phyloP scores from a whole-genome alignment of 30 jellyfish, hydroid and myxozoan species.

The Sanderia malayensis region DNA sequence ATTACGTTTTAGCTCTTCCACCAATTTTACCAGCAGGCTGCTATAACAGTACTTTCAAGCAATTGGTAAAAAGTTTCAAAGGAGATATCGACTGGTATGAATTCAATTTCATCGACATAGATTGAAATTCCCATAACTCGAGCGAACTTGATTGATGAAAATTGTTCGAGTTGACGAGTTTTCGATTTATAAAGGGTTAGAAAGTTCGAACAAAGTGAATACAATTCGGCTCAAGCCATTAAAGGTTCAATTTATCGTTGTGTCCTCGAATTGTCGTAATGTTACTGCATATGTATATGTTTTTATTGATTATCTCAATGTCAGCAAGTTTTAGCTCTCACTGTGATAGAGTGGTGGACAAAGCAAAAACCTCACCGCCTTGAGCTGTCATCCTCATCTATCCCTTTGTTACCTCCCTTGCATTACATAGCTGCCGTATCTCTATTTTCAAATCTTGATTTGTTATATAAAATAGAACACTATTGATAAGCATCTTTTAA shows the following conservation, averaged over 20 bases:
- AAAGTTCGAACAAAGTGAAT: no score
- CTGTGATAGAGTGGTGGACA: not conserved
- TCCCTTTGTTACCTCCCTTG: no score
- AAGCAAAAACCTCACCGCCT: no score
- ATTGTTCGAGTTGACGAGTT: no score
- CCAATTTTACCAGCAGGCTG: slow-evolving; percentile 63
- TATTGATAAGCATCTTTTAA: no score
- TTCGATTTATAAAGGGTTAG: no score
- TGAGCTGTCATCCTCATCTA: no score
- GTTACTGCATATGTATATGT: not conserved
- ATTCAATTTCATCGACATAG: no score
- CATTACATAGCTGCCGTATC: no score
- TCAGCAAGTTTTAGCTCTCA: not conserved
- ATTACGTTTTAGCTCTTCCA: slow-evolving; percentile 45
- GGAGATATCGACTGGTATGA: slow-evolving; percentile 45
- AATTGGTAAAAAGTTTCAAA: slow-evolving; percentile 20
- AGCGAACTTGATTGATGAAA: not conserved
- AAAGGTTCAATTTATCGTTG: not conserved
- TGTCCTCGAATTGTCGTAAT: not conserved
- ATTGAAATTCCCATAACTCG: not conserved
- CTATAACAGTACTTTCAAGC: slow-evolving; percentile 25
- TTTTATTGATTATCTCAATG: no score
- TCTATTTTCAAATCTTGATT: no score
- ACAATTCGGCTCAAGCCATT: not conserved
- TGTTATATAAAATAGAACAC: no score